Evolutionary conservation across 2,888 invertebrate species (phyloP).

Genomic region (Sepiola atlantica): DNA sequence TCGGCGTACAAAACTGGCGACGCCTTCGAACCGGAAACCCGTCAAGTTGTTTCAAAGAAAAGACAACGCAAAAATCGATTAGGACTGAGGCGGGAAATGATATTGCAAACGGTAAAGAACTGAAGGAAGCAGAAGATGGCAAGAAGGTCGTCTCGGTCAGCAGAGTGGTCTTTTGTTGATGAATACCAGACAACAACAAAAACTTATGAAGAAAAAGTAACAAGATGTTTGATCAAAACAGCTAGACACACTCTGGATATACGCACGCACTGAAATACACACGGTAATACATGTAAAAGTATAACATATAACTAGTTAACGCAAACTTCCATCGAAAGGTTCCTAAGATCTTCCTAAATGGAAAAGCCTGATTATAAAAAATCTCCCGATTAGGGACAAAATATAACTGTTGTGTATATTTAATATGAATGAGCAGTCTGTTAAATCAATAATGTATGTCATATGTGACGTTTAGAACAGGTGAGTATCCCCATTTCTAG

Average conservation of each 20-base stretch:
- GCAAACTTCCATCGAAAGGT: no score
- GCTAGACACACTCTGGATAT: not conserved
- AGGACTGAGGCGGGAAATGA: not conserved
- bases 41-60: not conserved
- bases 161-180: not conserved
- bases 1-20: not conserved
- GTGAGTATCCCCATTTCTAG: no score
- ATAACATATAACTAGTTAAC: no score
- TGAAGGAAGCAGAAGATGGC: not conserved
- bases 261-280: not conserved
- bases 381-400: no score
- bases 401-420: no score
- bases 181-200: not conserved
- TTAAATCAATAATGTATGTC: not conserved
- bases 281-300: not conserved
- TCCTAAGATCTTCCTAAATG: no score
- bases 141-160: not conserved
- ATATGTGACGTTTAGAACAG: not conserved
- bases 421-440: not conserved
- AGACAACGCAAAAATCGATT: not conserved
- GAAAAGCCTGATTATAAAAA: no score
- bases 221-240: not conserved
- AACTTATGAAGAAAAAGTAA: not conserved
- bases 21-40: constrained; percentile 9
- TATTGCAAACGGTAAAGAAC: not conserved